Evolutionary conservation across 1,140 invertebrate species (phyloP).

Genomic region (Brachionus asplanchnoidis): DNA sequence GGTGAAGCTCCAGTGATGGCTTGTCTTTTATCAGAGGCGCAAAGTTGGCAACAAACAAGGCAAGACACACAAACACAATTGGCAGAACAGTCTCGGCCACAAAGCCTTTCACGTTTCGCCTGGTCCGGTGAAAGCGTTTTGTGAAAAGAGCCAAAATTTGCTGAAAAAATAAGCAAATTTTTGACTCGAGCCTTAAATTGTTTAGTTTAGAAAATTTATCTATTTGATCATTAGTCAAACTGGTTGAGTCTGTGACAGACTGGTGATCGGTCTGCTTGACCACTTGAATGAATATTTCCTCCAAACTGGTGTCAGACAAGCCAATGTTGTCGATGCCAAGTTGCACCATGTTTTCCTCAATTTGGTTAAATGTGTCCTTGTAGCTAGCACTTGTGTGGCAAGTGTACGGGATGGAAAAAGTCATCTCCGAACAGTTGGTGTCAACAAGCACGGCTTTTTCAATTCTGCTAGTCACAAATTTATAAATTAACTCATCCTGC

Average conservation of each 20-base stretch:
- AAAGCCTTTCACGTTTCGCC: slow-evolving; percentile 61
- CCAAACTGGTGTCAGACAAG: slow-evolving; percentile 52
- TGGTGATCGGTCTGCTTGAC: neutral
- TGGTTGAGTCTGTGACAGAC: neutral
- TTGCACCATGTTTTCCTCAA: slow-evolving; percentile 44
- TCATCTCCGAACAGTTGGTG: slow-evolving; percentile 52
- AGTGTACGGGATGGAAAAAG: slow-evolving; percentile 55
- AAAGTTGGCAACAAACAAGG: slow-evolving; percentile 57
- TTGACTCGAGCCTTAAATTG: neutral
- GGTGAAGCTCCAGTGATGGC: slow-evolving; percentile 58
- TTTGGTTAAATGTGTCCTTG: neutral
- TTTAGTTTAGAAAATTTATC: neutral
- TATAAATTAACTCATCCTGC: neutral
- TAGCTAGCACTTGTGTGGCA: slow-evolving; percentile 42
- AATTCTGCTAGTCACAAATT: neutral
- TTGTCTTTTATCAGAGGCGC: slow-evolving; percentile 53
- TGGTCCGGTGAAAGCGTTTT: slow-evolving; percentile 60
- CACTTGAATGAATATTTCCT: slow-evolving; percentile 62
- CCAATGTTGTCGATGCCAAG: slow-evolving; percentile 50
- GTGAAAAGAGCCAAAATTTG: slow-evolving; percentile 59
- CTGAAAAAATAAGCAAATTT: slow-evolving; percentile 43
- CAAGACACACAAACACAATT: slow-evolving; percentile 59
- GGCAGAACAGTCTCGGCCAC: slow-evolving; percentile 63
- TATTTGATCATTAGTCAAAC: neutral
- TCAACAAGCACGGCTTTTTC: slow-evolving; percentile 43